Conservation (phyloP, 2,888 invertebrate genomes). For the Apocheima hispidaria region DNA sequence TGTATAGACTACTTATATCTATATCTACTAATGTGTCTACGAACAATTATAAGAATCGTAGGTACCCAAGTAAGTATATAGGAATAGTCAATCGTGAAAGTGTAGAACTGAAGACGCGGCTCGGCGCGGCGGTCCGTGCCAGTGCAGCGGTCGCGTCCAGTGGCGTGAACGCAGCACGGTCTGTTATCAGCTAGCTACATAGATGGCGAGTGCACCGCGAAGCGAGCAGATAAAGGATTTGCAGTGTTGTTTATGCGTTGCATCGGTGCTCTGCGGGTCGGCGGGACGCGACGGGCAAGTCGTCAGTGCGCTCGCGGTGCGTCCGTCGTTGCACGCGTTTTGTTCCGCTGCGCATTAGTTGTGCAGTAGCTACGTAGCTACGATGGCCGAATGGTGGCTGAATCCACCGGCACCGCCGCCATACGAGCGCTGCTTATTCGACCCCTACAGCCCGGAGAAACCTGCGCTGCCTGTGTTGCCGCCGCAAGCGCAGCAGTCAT, state of each 20-base stretch:
- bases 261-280: conserved; percentile 57
- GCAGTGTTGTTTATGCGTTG: conserved; percentile 77
- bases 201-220: conserved; percentile 54
- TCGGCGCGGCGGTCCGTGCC: background rate
- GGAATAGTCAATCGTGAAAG: background rate
- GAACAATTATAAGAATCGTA: background rate
- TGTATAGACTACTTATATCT: background rate
- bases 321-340: conserved; percentile 69
- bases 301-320: conserved; percentile 72
- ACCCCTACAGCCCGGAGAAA: conserved; percentile 49
- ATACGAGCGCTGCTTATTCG: conserved; percentile 54
- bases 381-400: conserved; percentile 67
- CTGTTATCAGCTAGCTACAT: conserved; percentile 68
- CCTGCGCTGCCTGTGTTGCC: conserved; percentile 40
- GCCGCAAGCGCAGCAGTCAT: conserved; percentile 43
- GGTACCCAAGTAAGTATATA: no score
- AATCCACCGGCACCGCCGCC: conserved; percentile 50
- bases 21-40: no score
- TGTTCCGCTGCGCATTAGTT: conserved; percentile 58
- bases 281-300: conserved; percentile 49
- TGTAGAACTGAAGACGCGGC: background rate
- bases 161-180: conserved; percentile 48
- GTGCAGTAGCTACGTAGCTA: conserved; percentile 36
- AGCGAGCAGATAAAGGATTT: conserved; percentile 74
- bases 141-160: background rate